Conservation (phyloP, 2,113 vertebrate genomes). For the Equus quagga region DNA sequence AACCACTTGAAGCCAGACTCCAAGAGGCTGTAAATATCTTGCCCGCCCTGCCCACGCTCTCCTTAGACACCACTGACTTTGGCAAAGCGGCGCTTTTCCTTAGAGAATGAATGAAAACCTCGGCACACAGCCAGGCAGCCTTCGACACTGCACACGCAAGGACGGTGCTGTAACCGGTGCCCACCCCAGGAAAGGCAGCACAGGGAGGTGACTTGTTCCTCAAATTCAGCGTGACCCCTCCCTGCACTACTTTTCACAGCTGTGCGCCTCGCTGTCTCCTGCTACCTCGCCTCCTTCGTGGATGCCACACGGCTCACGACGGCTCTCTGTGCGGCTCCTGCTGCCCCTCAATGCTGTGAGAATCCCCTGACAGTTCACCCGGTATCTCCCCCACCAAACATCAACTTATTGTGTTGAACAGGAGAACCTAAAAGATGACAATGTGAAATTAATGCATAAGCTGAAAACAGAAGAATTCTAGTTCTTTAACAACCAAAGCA, state of each 20-base stretch:
- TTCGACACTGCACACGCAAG: not conserved
- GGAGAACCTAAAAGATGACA: not conserved
- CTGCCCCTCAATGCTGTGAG: not conserved
- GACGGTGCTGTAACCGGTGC: not conserved
- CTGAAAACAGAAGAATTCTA: slow-evolving; percentile 31
- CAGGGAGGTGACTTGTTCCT: not conserved
- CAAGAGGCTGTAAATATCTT: not conserved
- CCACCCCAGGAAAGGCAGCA: not conserved
- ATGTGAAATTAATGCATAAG: not conserved
- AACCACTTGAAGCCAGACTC: not conserved
- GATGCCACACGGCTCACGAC: not conserved
- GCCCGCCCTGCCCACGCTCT: not conserved
- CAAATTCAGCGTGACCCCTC: not conserved
- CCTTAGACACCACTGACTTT: not conserved
- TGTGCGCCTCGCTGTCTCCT: not conserved
- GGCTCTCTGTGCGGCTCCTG: not conserved
- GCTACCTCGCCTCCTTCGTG: not conserved
- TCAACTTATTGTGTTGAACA: slow-evolving; percentile 18
- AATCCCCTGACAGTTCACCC: not conserved
- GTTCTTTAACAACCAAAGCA: slow-evolving; percentile 18
- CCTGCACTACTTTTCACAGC: not conserved
- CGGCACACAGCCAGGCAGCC: not conserved
- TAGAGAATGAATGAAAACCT: slow-evolving; percentile 41
- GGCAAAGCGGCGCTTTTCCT: not conserved
- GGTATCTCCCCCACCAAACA: not conserved